Conservation (phyloP, 2,888 invertebrate genomes). For the Proisotoma minuta region DNA sequence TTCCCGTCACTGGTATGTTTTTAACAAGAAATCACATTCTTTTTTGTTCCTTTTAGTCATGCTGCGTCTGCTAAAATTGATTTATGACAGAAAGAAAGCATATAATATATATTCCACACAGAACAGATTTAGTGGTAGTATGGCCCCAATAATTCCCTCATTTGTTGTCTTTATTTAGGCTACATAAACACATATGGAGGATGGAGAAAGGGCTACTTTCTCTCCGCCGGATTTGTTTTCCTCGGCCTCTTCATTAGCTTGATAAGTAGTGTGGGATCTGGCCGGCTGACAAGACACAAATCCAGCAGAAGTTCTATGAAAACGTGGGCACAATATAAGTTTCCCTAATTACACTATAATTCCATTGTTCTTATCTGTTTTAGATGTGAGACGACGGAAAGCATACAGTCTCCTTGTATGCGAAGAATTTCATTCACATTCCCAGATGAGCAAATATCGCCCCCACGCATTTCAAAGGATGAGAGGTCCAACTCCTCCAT, state of each 20-base stretch:
- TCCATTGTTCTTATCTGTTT: conserved; percentile 1
- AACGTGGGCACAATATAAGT: conserved; percentile 25
- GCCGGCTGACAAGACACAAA: conserved; percentile 33
- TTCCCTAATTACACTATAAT: too few species aligned
- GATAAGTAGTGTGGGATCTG: conserved; percentile 26
- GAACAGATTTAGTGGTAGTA: too few species aligned
- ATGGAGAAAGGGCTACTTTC: conserved; percentile 29
- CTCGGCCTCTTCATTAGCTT: conserved; percentile 27
- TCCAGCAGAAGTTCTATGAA: conserved; percentile 39
- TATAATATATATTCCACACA: too few species aligned
- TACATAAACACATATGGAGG: conserved; percentile 28
- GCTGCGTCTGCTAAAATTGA: too few species aligned
- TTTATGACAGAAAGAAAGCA: too few species aligned
- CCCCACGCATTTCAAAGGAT: conserved; percentile 29
- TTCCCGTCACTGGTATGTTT: conserved; percentile 69
- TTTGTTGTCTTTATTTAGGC: too few species aligned
- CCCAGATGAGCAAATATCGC: conserved; percentile 37
- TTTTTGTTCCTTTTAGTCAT: too few species aligned
- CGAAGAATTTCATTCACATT: conserved; percentile 39
- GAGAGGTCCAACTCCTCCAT: conserved; percentile 9
- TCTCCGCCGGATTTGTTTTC: conserved; percentile 32
- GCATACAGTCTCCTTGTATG: conserved; percentile 34
- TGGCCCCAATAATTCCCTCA: too few species aligned
- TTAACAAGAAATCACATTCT: neutral
- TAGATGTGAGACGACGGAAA: conserved; percentile 40